Conservation (phyloP, 1,140 invertebrate genomes). For the Cecropterus lyciades region DNA sequence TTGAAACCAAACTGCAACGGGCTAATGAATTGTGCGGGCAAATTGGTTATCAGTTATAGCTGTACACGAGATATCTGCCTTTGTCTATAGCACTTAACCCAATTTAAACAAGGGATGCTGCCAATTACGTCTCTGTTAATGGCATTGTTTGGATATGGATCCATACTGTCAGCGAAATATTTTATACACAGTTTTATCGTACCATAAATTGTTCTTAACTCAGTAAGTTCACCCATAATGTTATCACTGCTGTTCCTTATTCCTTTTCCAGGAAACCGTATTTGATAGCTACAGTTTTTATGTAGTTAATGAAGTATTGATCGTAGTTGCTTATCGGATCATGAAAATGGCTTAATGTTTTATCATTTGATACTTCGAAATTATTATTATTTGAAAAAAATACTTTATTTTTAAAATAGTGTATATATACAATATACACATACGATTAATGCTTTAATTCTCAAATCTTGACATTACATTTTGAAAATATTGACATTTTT, state of each 20-base stretch:
- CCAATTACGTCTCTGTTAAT: conserved; percentile 36
- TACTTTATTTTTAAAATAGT: too few species aligned
- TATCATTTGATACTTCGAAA: too few species aligned
- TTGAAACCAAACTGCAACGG: conserved; percentile 43
- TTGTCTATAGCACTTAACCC: conserved; percentile 30
- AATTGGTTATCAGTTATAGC: conserved; percentile 34
- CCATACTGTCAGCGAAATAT: conserved; percentile 33
- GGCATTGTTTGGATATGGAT: conserved; percentile 38
- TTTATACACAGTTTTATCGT: conserved; percentile 37
- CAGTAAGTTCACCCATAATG: conserved; percentile 22
- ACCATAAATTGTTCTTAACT: conserved; percentile 37
- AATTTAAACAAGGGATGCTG: conserved; percentile 26
- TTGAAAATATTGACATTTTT: too few species aligned
- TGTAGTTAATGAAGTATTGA: not conserved
- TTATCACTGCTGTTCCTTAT: conserved; percentile 11
- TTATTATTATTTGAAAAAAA: too few species aligned
- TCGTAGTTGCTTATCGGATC: not conserved
- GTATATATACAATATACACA: too few species aligned
- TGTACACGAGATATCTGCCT: conserved; percentile 22
- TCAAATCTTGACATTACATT: too few species aligned
- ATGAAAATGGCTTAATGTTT: not conserved
- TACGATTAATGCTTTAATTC: too few species aligned
- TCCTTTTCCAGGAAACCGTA: not conserved
- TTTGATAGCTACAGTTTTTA: not conserved
- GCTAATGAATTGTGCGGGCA: conserved; percentile 39